Conservation (phyloP, 2,113 vertebrate species). For the Forbesichthys papilliferus region DNA sequence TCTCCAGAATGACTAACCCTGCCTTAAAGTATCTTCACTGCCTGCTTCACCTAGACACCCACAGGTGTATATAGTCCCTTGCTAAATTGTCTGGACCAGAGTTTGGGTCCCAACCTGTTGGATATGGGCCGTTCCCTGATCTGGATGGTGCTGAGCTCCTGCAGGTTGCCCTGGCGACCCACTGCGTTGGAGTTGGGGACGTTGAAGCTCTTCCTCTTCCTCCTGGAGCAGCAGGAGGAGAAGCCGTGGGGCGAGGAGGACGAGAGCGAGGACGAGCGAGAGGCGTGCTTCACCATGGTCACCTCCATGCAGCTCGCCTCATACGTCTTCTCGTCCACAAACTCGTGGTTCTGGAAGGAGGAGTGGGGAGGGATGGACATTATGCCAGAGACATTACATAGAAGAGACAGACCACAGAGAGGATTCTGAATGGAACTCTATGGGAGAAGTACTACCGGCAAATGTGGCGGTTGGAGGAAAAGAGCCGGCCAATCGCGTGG, state of each 20-base stretch:
- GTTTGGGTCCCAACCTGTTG: slow-evolving; percentile 80
- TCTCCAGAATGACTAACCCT: too few relatives aligned
- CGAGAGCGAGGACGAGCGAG: slow-evolving; percentile 84
- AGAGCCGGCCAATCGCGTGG: too few relatives aligned
- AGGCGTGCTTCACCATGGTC: slow-evolving; percentile 80
- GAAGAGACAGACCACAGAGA: too few relatives aligned
- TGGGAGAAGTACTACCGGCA: too few relatives aligned
- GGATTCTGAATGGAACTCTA: too few relatives aligned
- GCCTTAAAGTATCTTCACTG: too few relatives aligned
- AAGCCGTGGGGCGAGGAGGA: slow-evolving; percentile 81
- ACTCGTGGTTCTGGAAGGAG: slow-evolving; percentile 85
- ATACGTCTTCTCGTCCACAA: slow-evolving; percentile 90
- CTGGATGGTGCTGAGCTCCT: slow-evolving; percentile 96
- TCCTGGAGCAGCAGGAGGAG: slow-evolving; percentile 85
- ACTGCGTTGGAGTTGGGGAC: slow-evolving; percentile 82
- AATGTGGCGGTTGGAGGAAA: too few relatives aligned
- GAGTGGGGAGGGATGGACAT: slow-evolving; percentile 5
- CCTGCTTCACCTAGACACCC: too few relatives aligned
- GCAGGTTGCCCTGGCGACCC: slow-evolving; percentile 81
- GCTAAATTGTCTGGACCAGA: background rate
- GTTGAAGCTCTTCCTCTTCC: slow-evolving; percentile 88
- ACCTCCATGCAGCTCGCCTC: slow-evolving; percentile 88
- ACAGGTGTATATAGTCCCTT: too few relatives aligned
- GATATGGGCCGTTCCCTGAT: slow-evolving; percentile 86
- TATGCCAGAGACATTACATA: too few relatives aligned